phyloP scores from a whole-genome alignment of 2,113 vertebrate genomes.

The Eupsittula cactorum region DNA sequence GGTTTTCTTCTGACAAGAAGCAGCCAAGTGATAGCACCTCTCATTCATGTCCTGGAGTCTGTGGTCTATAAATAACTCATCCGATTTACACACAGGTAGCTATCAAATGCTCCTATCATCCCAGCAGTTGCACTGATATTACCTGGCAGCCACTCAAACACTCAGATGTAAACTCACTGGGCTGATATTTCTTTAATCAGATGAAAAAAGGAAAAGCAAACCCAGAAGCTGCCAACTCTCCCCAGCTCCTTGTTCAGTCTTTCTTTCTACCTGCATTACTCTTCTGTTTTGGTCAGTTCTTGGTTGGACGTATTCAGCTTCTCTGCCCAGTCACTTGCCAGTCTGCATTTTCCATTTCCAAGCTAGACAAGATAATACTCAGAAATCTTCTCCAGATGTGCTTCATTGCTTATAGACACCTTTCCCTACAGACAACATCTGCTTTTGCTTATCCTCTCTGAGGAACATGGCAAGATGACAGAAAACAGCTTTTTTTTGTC shows the following conservation, averaged over 20 bases:
- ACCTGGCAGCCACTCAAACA: neutral
- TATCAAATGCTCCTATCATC: neutral
- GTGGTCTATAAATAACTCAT: neutral
- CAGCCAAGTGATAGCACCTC: neutral
- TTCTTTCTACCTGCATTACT: neutral
- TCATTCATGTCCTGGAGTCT: neutral
- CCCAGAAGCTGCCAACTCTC: neutral
- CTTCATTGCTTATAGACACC: neutral
- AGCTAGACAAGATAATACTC: neutral
- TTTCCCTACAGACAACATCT: neutral
- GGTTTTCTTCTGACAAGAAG: neutral
- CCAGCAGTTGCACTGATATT: neutral
- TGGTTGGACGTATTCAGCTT: neutral
- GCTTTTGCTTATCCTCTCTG: neutral
- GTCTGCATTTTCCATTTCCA: neutral
- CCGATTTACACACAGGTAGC: neutral
- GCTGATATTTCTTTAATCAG: neutral
- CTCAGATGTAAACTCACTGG: neutral
- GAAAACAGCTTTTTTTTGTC: neutral
- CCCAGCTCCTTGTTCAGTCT: neutral
- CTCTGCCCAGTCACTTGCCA: neutral
- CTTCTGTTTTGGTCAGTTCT: neutral
- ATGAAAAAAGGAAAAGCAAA: neutral
- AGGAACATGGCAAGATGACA: neutral
- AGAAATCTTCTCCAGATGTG: neutral